Evolutionary conservation across 1,140 invertebrate genomes (phyloP), one percentile per base, ranked within the genome.

Genomic region (Ceratoteleas bidentatus): DNA sequence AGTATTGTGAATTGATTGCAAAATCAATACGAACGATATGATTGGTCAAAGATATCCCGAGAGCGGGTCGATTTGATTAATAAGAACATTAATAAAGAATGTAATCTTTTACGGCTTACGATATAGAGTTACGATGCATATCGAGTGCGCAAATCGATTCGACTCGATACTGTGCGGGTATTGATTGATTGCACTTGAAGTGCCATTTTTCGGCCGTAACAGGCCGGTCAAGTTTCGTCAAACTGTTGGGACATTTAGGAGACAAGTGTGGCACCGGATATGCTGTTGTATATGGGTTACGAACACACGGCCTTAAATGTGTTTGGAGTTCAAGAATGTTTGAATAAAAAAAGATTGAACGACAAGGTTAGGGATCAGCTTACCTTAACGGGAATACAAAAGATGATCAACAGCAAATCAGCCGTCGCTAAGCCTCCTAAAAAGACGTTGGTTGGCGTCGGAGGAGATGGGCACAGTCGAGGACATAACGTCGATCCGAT

Each of bases 371-470:
- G 24, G 24, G 24, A 24, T 24, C 24, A 9, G 65, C 91, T 92
- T 90, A 95, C 95, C 93, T 95, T 96, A 0, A 96, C 94, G 8
- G 95, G 95, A 60, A 96, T 94, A 88, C 95, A 96, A 81, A 96
- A 92, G 32, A 94, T 90, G 57, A 96, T 94, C 6, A 96, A 92
- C 11, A 96, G 90, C 1, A 96, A 91, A 90, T 96, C 95, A 0
- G 95, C 95, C 0, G 93, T 93, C 4, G 95, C 94, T 24, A 96
- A 87, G 83, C 94, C 94, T 2, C 94, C 93, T 15, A 96, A 88
- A 79, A 96, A 96, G 5, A 95, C 92, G 80, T 96, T 96, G 5
- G 95, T 96, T 2, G 95, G 89, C 32, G 89, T 90, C 43, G 88
- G 61, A 16, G 92, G 83, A 86, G 94, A 73, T 88, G 94, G 94